phyloP scores from a whole-genome alignment of 2,888 invertebrate genomes.

The Gari tellinella region DNA sequence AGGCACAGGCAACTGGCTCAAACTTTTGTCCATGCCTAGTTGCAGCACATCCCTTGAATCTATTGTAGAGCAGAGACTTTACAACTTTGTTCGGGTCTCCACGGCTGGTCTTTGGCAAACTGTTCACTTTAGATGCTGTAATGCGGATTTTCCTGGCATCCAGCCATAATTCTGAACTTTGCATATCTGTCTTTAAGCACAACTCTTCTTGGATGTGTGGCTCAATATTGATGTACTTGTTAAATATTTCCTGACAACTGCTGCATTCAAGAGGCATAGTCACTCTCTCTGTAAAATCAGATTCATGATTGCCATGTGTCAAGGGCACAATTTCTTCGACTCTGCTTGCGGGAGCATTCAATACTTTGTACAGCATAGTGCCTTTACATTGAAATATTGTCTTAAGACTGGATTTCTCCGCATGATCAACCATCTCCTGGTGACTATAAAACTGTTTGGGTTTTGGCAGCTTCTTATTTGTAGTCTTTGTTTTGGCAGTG shows the following conservation, averaged over 20 bases:
- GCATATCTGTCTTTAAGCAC: constrained; percentile 4
- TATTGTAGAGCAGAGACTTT: constrained; percentile 16
- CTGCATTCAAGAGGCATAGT: not conserved
- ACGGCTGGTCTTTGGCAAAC: constrained; percentile 15
- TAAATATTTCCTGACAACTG: constrained; percentile 12
- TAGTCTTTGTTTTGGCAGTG: not conserved
- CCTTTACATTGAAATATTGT: constrained; percentile 20
- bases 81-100: constrained; percentile 28
- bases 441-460: constrained; percentile 22
- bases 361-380: constrained; percentile 21
- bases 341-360: too few species aligned
- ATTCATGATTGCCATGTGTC: too few species aligned
- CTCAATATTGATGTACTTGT: constrained; percentile 11
- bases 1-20: constrained; percentile 23
- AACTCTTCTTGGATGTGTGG: not conserved
- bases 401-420: not conserved
- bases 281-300: too few species aligned
- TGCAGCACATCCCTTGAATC: constrained; percentile 31
- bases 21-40: constrained; percentile 25
- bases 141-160: constrained; percentile 27
- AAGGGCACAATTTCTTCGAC: too few species aligned
- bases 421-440: constrained; percentile 9
- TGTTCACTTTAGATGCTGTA: constrained; percentile 13
- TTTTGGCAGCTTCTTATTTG: not conserved
- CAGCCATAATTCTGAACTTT: constrained; percentile 19